phyloP scores from a whole-genome alignment of 2,797 vertebrate genomes.

The Scolopax rusticola region DNA sequence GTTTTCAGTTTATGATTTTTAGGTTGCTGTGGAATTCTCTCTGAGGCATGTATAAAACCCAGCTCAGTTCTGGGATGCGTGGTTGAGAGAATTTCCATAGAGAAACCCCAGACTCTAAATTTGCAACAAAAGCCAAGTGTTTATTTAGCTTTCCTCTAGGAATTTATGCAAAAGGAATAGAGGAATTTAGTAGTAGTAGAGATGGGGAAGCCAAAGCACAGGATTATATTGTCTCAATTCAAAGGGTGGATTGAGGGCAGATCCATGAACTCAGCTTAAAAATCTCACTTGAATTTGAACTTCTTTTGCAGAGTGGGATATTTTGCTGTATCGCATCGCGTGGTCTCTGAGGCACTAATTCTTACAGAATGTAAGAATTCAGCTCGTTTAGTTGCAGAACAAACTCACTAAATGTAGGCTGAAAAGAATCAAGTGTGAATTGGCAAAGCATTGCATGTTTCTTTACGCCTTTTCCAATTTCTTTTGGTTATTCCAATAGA shows the following conservation, averaged over 20 bases:
- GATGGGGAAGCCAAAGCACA: neutral
- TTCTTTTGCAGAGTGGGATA: neutral
- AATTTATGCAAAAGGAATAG: too few relatives aligned
- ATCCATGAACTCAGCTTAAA: neutral
- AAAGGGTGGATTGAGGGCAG: neutral
- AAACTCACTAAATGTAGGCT: neutral
- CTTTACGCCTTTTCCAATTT: neutral
- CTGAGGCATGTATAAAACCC: neutral
- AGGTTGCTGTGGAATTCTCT: neutral
- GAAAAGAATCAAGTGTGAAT: neutral
- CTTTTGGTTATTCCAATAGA: neutral
- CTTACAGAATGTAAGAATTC: neutral
- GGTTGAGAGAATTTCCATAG: neutral
- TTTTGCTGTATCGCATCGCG: neutral
- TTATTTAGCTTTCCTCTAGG: neutral
- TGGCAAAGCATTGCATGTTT: neutral
- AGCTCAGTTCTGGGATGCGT: accelerated
- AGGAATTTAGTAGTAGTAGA: neutral
- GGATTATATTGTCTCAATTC: neutral
- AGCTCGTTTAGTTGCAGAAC: neutral
- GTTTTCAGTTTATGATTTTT: neutral
- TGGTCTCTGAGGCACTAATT: neutral
- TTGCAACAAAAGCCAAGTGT: neutral
- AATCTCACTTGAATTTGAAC: accelerated
- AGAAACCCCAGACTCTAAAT: neutral